Evolutionary conservation across 2,888 invertebrate genomes (phyloP).

Genomic region (Drosophila rellima): DNA sequence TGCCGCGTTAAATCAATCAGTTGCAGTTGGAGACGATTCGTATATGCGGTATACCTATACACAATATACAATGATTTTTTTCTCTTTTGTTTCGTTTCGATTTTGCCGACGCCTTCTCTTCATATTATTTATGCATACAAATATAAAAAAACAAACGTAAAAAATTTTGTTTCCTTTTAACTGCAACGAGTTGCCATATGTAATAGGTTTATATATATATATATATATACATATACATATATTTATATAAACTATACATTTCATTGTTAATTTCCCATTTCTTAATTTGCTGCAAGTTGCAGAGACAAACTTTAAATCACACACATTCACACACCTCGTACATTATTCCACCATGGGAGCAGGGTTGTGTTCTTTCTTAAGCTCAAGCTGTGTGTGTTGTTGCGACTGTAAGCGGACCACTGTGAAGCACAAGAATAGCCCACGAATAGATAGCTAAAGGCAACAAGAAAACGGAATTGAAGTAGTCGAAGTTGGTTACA

Average conservation of each 20-base stretch:
- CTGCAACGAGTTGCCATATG: constrained; percentile 13
- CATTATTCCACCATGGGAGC: neutral
- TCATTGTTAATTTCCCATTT: neutral
- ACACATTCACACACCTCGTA: neutral
- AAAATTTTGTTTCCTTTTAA: constrained; percentile 8
- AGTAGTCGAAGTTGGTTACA: neutral
- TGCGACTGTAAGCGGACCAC: constrained; percentile 8
- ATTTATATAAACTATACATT: neutral
- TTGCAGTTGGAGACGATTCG: constrained; percentile 50
- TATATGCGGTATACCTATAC: constrained; percentile 73
- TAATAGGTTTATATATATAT: neutral
- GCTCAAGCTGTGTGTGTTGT: neutral
- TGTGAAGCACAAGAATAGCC: neutral
- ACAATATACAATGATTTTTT: constrained; percentile 52
- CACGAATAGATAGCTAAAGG: neutral
- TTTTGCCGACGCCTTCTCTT: constrained; percentile 32
- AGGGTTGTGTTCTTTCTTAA: neutral
- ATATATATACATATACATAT: neutral
- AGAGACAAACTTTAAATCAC: neutral
- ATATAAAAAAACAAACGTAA: neutral
- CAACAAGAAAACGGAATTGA: neutral
- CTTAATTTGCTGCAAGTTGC: neutral
- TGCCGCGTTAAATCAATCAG: constrained; percentile 83
- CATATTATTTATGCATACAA: neutral
- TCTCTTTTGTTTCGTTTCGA: constrained; percentile 29